Conservation (phyloP, 2,797 vertebrate species). For the Emys orbicularis region DNA sequence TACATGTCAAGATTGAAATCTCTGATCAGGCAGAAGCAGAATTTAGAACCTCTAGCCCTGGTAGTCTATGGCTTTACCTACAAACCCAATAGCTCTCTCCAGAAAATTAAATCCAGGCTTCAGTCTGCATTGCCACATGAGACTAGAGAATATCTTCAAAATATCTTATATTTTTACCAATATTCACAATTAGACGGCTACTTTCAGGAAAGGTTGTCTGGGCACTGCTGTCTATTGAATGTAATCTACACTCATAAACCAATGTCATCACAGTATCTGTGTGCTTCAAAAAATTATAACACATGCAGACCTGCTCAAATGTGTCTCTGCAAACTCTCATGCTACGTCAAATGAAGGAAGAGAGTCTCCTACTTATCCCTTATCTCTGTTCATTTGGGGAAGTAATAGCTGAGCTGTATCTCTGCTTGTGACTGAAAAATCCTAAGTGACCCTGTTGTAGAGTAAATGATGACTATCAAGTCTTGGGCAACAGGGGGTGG, state of each 20-base stretch:
- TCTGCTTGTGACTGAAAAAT: background rate
- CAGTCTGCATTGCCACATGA: background rate
- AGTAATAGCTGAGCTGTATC: background rate
- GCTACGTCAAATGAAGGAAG: background rate
- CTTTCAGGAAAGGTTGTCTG: background rate
- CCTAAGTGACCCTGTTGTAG: background rate
- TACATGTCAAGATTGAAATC: background rate
- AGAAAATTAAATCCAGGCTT: background rate
- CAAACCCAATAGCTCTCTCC: background rate
- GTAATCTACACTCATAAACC: background rate
- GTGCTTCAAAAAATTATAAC: too few species aligned
- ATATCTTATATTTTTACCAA: background rate
- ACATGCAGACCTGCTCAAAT: background rate
- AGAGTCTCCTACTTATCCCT: background rate
- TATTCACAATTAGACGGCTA: background rate
- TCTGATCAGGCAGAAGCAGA: background rate
- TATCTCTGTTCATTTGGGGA: background rate
- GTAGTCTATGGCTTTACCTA: background rate
- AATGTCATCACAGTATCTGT: background rate
- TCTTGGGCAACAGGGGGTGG: background rate
- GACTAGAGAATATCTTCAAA: constrained; percentile 22
- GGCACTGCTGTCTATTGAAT: background rate
- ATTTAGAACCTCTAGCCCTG: background rate
- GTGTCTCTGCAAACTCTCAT: too few species aligned
- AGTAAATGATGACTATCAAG: background rate